phyloP scores from a whole-genome alignment of 2,888 invertebrate genomes.

The Dexiosoma caninum region DNA sequence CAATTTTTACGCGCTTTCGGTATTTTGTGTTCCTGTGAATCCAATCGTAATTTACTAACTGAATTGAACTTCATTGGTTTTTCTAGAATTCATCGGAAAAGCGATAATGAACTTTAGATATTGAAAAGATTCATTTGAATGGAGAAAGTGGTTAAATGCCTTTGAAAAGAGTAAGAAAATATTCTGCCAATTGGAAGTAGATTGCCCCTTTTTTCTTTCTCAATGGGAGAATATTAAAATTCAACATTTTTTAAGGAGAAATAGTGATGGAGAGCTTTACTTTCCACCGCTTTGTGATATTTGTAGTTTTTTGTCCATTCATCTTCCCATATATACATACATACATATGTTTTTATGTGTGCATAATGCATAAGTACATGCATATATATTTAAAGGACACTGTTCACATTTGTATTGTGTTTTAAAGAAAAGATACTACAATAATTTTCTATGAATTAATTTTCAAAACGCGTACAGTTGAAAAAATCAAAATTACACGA shows the following conservation, averaged over 20 bases:
- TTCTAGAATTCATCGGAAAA: slow-evolving; percentile 46
- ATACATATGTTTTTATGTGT: not conserved
- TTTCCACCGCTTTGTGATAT: too few species aligned
- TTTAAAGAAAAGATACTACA: too few species aligned
- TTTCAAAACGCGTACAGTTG: too few species aligned
- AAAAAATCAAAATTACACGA: too few species aligned
- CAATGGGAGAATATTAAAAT: not conserved
- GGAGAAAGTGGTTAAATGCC: not conserved
- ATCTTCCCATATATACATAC: not conserved
- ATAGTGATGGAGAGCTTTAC: slow-evolving; percentile 25
- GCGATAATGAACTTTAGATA: slow-evolving; percentile 33
- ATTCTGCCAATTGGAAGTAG: not conserved
- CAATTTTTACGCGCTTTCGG: slow-evolving; percentile 64
- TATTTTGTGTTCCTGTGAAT: slow-evolving; percentile 69
- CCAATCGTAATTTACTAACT: slow-evolving; percentile 76
- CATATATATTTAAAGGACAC: not conserved
- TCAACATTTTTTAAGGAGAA: not conserved
- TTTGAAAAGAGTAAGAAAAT: not conserved
- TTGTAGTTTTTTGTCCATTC: too few species aligned
- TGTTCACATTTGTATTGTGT: too few species aligned
- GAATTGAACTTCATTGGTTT: slow-evolving; percentile 72
- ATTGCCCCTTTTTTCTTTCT: not conserved
- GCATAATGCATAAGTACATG: not conserved
- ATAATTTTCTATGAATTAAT: too few species aligned
- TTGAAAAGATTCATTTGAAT: not conserved